Evolutionary conservation across 2,113 vertebrate species (phyloP).

Genomic region (Tricholaema leucomelas): DNA sequence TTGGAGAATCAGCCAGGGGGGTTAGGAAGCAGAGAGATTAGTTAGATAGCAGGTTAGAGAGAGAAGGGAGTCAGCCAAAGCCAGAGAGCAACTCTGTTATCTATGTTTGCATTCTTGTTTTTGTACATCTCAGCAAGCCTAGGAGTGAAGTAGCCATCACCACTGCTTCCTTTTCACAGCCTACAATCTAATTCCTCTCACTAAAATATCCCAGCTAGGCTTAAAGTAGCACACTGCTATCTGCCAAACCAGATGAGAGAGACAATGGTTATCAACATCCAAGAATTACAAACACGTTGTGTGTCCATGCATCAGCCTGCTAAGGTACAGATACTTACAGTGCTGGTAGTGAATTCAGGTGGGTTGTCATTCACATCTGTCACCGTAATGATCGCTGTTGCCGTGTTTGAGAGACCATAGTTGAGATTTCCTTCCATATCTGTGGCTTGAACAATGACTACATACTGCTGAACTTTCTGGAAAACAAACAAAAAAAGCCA

Average conservation of each 20-base stretch:
- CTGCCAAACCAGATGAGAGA: not conserved
- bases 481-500: not conserved
- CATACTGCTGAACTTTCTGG: conserved; percentile 97
- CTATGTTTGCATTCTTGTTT: no score
- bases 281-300: not conserved
- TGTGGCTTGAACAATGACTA: conserved; percentile 93
- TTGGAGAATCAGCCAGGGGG: no score
- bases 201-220: no score
- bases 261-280: not conserved
- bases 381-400: conserved; percentile 91
- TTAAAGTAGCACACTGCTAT: no score
- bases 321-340: conserved; percentile 78
- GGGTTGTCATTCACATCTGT: conserved; percentile 97
- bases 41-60: no score
- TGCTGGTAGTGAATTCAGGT: conserved; percentile 89
- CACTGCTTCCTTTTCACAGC: no score
- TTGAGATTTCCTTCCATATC: conserved; percentile 98
- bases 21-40: no score
- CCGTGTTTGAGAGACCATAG: conserved; percentile 96
- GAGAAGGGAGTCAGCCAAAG: no score
- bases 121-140: no score
- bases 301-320: not conserved
- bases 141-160: no score
- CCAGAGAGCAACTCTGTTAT: no score
- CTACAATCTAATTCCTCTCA: no score